These are phyloP conservation scores for Mallateleia sp. DNA, from an alignment of 2,888 invertebrate species.

Conservation along the genomic window DNA sequence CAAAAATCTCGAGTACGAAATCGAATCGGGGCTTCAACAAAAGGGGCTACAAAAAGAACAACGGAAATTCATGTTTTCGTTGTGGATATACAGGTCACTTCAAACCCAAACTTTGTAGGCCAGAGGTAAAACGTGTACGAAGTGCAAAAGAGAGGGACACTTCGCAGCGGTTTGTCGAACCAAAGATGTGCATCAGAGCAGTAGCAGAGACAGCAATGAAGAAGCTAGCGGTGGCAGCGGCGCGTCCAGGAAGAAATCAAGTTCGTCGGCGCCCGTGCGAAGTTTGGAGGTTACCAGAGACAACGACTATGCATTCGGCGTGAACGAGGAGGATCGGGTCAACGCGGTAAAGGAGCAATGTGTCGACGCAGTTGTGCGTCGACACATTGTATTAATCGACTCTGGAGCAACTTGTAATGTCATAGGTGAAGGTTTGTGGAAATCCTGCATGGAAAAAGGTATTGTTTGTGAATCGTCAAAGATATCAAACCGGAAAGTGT, in stretches of 20 bases:
- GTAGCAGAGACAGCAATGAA: background rate
- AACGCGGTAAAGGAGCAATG: no score
- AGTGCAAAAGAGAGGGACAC: conserved; percentile 79
- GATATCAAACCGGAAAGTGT: conserved; percentile 67
- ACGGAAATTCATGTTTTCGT: conserved; percentile 10
- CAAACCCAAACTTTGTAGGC: no score
- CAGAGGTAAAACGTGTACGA: conserved; percentile 72
- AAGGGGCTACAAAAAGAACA: background rate
- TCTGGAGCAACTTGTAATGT: conserved; percentile 75
- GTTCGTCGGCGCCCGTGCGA: background rate
- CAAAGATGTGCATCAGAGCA: background rate
- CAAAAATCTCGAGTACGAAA: background rate
- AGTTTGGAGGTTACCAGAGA: background rate
- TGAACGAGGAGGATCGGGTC: no score
- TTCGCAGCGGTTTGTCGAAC: conserved; percentile 62
- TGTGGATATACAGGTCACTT: conserved; percentile 36
- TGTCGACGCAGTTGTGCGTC: no score
- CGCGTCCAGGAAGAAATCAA: background rate
- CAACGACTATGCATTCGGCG: conserved; percentile 48
- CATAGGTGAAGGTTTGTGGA: conserved; percentile 72
- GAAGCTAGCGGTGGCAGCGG: background rate
- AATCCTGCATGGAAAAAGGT: conserved; percentile 53
- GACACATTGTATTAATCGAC: no score
- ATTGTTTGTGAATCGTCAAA: conserved; percentile 57
- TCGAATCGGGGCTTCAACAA: background rate